Percentiles rank a stretch among this genome's conserved stretches.
These are phyloP conservation scores for Syngnathoides biaculeatus DNA, from an alignment of 2,113 vertebrate species.

Conservation along the genomic window DNA sequence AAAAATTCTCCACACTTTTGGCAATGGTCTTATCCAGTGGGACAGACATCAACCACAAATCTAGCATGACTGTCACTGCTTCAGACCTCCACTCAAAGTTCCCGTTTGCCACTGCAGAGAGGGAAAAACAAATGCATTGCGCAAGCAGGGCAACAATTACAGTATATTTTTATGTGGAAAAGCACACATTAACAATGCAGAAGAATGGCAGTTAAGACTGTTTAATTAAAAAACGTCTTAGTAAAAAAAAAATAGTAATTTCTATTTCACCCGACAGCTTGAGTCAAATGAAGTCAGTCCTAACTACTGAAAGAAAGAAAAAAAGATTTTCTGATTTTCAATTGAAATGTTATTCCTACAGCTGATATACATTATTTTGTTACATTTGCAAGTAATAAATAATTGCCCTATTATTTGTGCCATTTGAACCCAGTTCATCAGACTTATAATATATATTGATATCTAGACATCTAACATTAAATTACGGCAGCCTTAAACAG, in stretches of 20 bases:
- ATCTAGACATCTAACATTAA: too few species aligned
- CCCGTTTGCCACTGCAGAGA: conserved; percentile 23
- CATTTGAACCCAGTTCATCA: too few species aligned
- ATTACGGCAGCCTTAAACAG: too few species aligned
- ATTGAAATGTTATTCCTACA: neutral
- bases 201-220: neutral
- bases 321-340: too few species aligned
- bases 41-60: conserved; percentile 92
- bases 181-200: neutral
- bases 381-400: too few species aligned
- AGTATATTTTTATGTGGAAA: neutral
- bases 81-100: conserved; percentile 5
- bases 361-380: too few species aligned
- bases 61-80: conserved; percentile 73
- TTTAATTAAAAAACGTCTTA: neutral
- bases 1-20: conserved; percentile 84
- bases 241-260: neutral
- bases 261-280: too few species aligned
- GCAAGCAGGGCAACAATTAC: conserved; percentile 10
- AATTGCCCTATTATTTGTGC: neutral
- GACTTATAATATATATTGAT: too few species aligned
- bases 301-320: too few species aligned
- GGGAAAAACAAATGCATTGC: conserved; percentile 9
- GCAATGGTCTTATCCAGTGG: conserved; percentile 86
- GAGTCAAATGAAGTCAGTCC: too few species aligned